Evolutionary conservation across 2,797 vertebrate genomes (phyloP), one percentile per base, ranked within the genome.

Genomic region (Streptopelia turtur): DNA sequence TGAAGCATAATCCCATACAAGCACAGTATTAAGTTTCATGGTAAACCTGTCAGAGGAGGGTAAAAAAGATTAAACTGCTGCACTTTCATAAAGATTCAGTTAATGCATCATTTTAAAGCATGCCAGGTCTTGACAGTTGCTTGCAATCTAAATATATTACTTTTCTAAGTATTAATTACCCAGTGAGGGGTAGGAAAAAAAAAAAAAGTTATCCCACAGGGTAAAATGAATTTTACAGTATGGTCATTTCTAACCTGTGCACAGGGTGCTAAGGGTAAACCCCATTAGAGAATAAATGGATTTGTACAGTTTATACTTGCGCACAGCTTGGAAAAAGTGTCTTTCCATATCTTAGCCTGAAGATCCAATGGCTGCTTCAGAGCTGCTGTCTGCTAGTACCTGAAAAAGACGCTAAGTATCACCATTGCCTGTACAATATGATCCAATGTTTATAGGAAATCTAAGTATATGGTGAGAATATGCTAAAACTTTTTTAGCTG

Each of bases 111-210:
- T 50, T 89, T 94, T 66, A 82, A 65, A 87, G 37, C 28, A 61
- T 63, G 55, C 41, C 61, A 69, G 49, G 11, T 92, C 86, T 82
- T 59, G 37, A 91, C 37, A 75, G 69, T 28, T 82, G 39, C 66
- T 93, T 65, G 47, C 74, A 72, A 82, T 69, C 65, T 47, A 56
- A 70, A 66, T 31, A n/a, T 70, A 57, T 78, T 94, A 63, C 25
- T 91, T 76, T 37, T 39, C 25, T 61, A 86, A 87, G 37, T 80
- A 89, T 85, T 94, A 94, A 90, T 86, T 90, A 94, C 41, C 16
- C 64, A 61, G 11, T 13, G 56, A 37, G 47, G 2, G 12, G 9
- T 33, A 28, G 22, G 41, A 43, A 69, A 28, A 43, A 43, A 69
- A 27, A 43, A 57, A n/a, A 33, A 85, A 18, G 4, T 83, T 91